Conservation (phyloP, 2,113 vertebrate species). For the Microcebus lehilahytsara region DNA sequence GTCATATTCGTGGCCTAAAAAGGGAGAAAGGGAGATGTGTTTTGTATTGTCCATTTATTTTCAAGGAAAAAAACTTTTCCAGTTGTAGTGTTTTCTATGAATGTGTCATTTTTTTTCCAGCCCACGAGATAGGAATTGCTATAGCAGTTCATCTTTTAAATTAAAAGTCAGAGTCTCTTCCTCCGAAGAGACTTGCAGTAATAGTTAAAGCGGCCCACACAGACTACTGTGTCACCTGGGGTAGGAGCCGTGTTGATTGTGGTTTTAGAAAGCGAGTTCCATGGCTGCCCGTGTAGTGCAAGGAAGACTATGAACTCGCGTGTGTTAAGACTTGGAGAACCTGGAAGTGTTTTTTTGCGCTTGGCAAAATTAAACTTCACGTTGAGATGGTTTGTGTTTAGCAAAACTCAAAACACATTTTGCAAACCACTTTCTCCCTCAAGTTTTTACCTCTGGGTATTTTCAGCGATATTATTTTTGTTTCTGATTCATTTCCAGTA, state of each 20-base stretch:
- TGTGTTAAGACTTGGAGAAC: not conserved
- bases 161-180: not conserved
- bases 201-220: not conserved
- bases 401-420: constrained; percentile 68
- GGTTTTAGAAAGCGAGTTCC: constrained; percentile 14
- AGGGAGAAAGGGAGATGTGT: not conserved
- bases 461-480: constrained; percentile 46
- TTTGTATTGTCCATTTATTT: not conserved
- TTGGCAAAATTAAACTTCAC: constrained; percentile 60
- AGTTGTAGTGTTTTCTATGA: not conserved
- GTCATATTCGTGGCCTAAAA: not conserved
- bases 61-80: not conserved
- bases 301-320: not conserved
- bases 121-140: not conserved
- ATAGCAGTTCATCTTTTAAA: not conserved
- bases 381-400: constrained; percentile 47
- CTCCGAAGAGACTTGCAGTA: not conserved
- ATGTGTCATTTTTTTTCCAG: not conserved
- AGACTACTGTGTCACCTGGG: not conserved
- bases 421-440: constrained; percentile 15
- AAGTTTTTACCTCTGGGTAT: constrained; percentile 49
- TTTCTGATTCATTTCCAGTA: constrained; percentile 56
- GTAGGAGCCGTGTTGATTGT: not conserved
- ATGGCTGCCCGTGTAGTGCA: not conserved
- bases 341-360: constrained; percentile 36